These are phyloP conservation scores for Cephus nigrinus DNA, from an alignment of 2,888 invertebrate species.

Conservation along the genomic window DNA sequence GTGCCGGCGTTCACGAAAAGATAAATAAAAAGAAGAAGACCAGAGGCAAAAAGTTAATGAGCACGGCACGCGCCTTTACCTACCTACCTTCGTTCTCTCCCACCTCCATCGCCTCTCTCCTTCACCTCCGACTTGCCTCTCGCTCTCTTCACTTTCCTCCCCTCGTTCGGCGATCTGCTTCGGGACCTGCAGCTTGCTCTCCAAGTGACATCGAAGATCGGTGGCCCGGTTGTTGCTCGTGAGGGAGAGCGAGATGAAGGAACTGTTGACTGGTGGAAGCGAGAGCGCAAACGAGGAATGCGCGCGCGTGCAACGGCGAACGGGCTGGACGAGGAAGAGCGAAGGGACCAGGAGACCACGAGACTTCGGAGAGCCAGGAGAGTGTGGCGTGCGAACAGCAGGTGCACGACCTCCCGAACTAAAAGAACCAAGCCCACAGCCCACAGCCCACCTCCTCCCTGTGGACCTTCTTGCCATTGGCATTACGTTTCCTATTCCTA, in stretches of 20 bases:
- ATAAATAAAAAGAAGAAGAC: conserved; percentile 16
- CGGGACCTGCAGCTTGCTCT: neutral
- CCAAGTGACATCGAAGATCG: conserved; percentile 45
- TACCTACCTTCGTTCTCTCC: conserved; percentile 27
- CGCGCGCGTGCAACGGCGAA: neutral
- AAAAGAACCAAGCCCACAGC: neutral
- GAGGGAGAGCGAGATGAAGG: conserved; percentile 11
- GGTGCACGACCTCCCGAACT: conserved; percentile 56
- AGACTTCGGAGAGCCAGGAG: conserved; percentile 19
- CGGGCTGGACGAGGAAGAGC: conserved; percentile 13
- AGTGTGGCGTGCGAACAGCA: conserved; percentile 56
- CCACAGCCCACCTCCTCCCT: conserved; percentile 1
- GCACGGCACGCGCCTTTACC: conserved; percentile 51
- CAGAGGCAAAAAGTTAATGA: conserved; percentile 49
- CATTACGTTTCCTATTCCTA: conserved; percentile 6
- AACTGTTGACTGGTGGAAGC: neutral
- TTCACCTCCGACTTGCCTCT: conserved; percentile 18
- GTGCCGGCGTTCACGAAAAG: neutral
- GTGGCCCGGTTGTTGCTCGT: conserved; percentile 30
- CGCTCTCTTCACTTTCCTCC: conserved; percentile 23
- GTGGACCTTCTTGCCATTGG: neutral
- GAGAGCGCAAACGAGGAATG: neutral
- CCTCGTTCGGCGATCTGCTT: neutral
- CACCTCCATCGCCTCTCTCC: conserved; percentile 18
- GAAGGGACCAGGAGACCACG: conserved; percentile 16